phyloP scores from a whole-genome alignment of 2,888 invertebrate genomes.

The Plebejus melissa region DNA sequence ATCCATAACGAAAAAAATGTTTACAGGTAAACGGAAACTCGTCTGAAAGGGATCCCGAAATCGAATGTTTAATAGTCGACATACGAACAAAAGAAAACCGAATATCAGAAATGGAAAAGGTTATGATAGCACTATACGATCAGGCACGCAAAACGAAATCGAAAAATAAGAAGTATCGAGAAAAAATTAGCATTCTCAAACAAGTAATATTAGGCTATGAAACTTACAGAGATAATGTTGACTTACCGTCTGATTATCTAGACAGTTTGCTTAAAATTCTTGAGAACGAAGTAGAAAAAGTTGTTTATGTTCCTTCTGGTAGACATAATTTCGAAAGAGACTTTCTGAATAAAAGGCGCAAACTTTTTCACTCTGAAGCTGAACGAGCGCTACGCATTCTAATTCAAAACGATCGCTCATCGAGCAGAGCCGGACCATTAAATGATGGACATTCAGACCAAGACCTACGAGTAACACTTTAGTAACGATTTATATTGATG shows the following conservation, averaged over 20 bases:
- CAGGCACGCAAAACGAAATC: slow-evolving; percentile 49
- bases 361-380: not conserved
- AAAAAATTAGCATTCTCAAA: slow-evolving; percentile 51
- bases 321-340: slow-evolving; percentile 31
- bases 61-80: slow-evolving; percentile 49
- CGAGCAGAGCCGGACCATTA: not conserved
- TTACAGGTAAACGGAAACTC: slow-evolving; percentile 55
- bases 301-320: slow-evolving; percentile 38
- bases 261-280: slow-evolving; percentile 63
- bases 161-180: slow-evolving; percentile 54
- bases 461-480: not conserved
- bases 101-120: slow-evolving; percentile 58
- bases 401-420: not conserved
- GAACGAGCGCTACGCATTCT: not conserved
- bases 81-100: slow-evolving; percentile 43
- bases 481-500: not conserved
- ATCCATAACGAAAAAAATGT: not conserved
- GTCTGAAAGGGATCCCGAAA: slow-evolving; percentile 57
- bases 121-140: slow-evolving; percentile 62
- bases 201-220: slow-evolving; percentile 52
- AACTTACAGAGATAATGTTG: slow-evolving; percentile 41
- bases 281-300: slow-evolving; percentile 60
- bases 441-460: not conserved
- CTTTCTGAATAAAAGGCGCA: not conserved
- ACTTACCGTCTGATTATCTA: slow-evolving; percentile 52